A percentile compares a stretch with the other conserved stretches of the same genome.
Evolutionary conservation across 2,113 vertebrate species (phyloP).

Genomic region (Okapia johnstoni): DNA sequence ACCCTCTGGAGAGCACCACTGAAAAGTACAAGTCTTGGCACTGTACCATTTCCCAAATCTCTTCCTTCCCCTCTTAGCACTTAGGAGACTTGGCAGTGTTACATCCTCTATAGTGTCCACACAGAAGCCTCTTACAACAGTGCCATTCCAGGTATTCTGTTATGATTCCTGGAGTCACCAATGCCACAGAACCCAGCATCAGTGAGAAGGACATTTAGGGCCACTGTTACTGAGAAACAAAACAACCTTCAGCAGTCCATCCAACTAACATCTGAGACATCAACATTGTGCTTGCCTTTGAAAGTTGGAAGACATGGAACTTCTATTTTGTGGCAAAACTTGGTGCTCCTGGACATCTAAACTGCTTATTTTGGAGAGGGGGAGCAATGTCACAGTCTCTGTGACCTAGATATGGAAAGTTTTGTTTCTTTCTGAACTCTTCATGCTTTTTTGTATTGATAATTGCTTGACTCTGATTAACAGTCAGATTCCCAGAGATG

Average conservation of each 20-base stretch:
- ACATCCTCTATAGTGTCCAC: background rate
- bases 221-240: background rate
- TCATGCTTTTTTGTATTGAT: background rate
- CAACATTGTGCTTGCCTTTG: background rate
- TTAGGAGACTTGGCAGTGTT: background rate
- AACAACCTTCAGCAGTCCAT: background rate
- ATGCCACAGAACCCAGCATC: background rate
- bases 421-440: background rate
- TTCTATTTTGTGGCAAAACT: background rate
- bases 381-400: background rate
- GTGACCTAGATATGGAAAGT: background rate
- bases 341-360: background rate
- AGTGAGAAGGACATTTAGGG: background rate
- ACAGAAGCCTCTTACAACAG: background rate
- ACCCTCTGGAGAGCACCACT: too few species aligned
- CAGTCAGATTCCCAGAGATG: background rate
- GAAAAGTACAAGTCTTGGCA: background rate
- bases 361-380: too few species aligned
- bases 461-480: constrained; percentile 8
- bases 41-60: background rate
- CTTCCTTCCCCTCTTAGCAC: background rate
- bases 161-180: background rate
- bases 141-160: background rate
- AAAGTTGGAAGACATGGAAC: background rate
- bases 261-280: too few species aligned